Base-by-base conservation (phyloP, 2,797 vertebrate species). In the Acanthurus lineatus region DNA sequence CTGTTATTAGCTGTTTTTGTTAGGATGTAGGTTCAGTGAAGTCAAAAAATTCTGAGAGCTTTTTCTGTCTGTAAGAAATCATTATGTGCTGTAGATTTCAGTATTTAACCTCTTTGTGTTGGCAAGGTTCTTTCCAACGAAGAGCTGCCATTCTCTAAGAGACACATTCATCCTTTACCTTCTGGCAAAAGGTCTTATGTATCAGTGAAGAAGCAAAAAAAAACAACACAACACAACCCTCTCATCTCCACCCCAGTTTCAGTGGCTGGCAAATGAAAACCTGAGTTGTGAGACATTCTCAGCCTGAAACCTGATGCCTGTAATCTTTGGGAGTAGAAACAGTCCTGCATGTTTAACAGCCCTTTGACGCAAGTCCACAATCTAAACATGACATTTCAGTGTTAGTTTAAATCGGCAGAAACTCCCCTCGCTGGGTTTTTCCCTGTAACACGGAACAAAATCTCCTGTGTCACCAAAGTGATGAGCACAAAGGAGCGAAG, bases 371-470 rank as follows among this genome's bases (percentile, higher is more conserved):
- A 79, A 48, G 44, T 80, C 74, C 66, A 52, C 82, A 87, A 82
- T 87, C 76, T 86, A 85, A 90, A 87, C 86, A 85, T 83, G 70
- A 75, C 83, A 87, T 91, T 84, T 88, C 48, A 56, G 5, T 84
- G 84, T 75, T 82, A 69, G 77, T 87, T 71, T 82, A 83, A 85
- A 79, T 75, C 69, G 22, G 53, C 5, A 25, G 68, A 47, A 28
- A 47, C 79, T 80, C 73, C 16, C 10, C 45, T 48, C 6, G 0
- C 32, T 9, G 54, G 51, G 60, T 78, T 40, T 60, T 68, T 65
- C 42, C 60, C 52, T 38, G 44, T 0, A 45, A n/a, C 22, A 19
- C 38, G 3, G 9, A 22, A 25, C 76, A 38, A 4, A 54, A 66
- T 25, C 42, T 3, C 5, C 66, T 28, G 56, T 20, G 32, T 57